Evolutionary conservation across 2,888 invertebrate species (phyloP), one percentile per base, ranked within the genome.

Genomic region (Bursaphelenchus okinawaensis): DNA sequence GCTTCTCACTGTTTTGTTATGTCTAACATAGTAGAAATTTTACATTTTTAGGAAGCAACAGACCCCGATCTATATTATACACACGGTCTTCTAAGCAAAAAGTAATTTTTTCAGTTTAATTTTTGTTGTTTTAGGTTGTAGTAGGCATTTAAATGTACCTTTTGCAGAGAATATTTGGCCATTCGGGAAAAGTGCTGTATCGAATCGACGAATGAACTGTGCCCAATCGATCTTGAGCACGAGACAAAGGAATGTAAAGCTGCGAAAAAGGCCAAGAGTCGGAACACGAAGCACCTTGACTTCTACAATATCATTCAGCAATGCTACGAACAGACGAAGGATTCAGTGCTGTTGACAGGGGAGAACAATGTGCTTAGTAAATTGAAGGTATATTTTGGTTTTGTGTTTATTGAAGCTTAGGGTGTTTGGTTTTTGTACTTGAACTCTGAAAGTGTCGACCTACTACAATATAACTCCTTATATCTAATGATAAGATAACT

Each of bases 251-350:
- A 7, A 20, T 67, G 24, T 8, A n/a, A n/a, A n/a, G 28, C 16
- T 19, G 20, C 29, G 50, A 24, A 20, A 20, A 63, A 22, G 24
- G 1, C 0, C 7, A n/a, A 12, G 20, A 12, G 7, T 19, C 50
- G 24, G n/a, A 54, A 4, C 3, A 26, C 19, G 16, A 16, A 57
- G 4, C 54, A 52, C 51, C 68, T 73, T 62, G 75, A 78, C 65
- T 72, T 72, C 62, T 79, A 78, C 72, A 78, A 79, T 64, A 52
- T 79, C 19, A 76, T 77, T 55, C 75, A 77, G 56, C 75, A 78
- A 40, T 79, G 79, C 58, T 79, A 78, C 66, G 62, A 61, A 9
- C 55, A 58, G 55, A 64, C 65, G 8, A 26, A 8, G 7, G n/a
- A 65, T n/a, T 6, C 61, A 27, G 20, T 61, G 9, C 20, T 20